Conservation (phyloP, 2,888 invertebrate species). For the Seira sanloemensis region DNA sequence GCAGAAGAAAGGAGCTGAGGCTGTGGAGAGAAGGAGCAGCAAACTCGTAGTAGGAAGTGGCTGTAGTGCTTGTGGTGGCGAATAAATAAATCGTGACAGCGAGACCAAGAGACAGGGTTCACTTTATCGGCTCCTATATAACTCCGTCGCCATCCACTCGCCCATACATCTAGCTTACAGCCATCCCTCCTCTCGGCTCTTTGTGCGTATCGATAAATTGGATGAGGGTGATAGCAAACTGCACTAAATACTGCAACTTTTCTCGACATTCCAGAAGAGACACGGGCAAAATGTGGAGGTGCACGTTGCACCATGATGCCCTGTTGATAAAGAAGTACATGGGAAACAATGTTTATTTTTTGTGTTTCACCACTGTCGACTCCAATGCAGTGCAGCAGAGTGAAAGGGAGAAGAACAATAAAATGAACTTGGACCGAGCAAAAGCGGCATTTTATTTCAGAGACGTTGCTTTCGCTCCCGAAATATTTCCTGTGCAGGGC, state of each 20-base stretch:
- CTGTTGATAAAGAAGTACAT: neutral
- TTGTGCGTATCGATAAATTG: conserved; percentile 25
- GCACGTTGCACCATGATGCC: neutral
- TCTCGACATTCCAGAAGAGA: neutral
- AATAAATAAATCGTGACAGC: conserved; percentile 47
- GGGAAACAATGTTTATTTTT: neutral
- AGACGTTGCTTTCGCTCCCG: neutral
- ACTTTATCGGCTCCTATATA: conserved; percentile 28
- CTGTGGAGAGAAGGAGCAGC: too few species aligned
- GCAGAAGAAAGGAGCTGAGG: neutral
- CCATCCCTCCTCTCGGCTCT: neutral
- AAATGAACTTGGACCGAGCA: conserved; percentile 10
- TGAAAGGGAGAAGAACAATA: neutral
- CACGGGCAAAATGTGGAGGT: neutral
- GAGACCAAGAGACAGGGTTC: conserved; percentile 37
- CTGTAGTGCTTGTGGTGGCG: conserved; percentile 21
- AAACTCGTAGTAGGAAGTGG: neutral
- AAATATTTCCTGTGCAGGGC: conserved; percentile 10
- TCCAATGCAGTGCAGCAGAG: neutral
- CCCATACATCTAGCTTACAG: neutral
- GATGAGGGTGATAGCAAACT: conserved; percentile 2
- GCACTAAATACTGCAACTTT: conserved; percentile 7
- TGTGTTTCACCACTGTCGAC: neutral
- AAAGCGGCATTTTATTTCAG: neutral
- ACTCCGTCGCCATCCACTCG: conserved; percentile 6